Evolutionary conservation across 2,113 vertebrate genomes (phyloP).

Genomic region (Petrocephalus microphthalmus): DNA sequence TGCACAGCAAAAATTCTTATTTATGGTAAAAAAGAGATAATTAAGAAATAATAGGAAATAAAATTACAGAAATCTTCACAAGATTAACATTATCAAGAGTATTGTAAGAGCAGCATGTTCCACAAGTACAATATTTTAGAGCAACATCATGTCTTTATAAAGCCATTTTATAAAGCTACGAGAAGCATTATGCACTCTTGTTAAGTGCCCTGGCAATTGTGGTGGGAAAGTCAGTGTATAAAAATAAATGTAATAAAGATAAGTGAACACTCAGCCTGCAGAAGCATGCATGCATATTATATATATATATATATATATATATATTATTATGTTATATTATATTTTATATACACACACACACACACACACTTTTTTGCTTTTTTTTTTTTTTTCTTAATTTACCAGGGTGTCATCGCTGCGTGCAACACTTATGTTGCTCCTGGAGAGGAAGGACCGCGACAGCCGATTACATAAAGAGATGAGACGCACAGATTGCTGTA

Average conservation of each 20-base stretch:
- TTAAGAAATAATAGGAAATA: background rate
- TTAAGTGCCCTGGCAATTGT: background rate
- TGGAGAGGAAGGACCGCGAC: constrained; percentile 94
- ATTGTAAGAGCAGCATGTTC: background rate
- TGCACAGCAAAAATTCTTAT: background rate
- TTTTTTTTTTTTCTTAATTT: constrained; percentile 48
- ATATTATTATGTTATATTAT: no score
- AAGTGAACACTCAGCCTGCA: background rate
- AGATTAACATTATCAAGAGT: background rate
- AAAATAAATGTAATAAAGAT: background rate
- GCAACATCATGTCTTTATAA: background rate
- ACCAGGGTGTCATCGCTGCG: constrained; percentile 96
- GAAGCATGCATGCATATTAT: background rate
- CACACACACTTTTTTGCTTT: background rate
- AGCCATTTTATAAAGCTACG: constrained; percentile 32
- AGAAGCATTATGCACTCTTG: background rate
- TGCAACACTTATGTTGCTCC: constrained; percentile 93
- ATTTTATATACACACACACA: background rate
- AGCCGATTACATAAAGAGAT: constrained; percentile 98
- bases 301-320: no score
- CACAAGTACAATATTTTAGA: background rate
- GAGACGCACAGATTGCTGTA: constrained; percentile 93
- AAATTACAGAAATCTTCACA: background rate
- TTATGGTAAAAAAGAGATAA: background rate
- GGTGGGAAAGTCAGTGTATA: background rate